phyloP scores from a whole-genome alignment of 2,797 vertebrate genomes.

The Oreonectes daqikongensis region DNA sequence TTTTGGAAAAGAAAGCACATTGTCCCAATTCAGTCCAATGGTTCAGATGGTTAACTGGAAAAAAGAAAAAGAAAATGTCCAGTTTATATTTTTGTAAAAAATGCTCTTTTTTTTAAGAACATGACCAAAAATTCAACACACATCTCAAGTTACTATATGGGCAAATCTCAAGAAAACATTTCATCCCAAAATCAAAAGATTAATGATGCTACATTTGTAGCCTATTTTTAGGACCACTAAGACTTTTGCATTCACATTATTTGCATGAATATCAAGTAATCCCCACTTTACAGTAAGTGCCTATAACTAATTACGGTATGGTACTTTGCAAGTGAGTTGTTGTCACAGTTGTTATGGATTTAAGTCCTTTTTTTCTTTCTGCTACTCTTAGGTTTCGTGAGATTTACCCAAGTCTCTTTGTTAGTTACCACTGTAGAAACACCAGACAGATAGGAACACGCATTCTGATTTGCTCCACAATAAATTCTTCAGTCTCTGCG shows the following conservation, averaged over 20 bases:
- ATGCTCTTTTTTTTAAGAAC: not conserved
- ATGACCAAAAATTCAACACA: not conserved
- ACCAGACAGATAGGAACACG: not conserved
- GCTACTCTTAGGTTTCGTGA: not conserved
- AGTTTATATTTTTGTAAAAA: constrained; percentile 64
- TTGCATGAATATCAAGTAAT: too few relatives aligned
- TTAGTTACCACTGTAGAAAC: constrained; percentile 31
- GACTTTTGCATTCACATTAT: too few relatives aligned
- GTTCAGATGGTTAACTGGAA: constrained; percentile 90
- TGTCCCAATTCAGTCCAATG: constrained; percentile 81
- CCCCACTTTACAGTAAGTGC: too few relatives aligned
- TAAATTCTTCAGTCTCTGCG: not conserved
- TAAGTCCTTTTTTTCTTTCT: too few relatives aligned
- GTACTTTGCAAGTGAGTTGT: not conserved
- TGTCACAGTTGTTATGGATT: too few relatives aligned
- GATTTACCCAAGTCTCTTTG: not conserved
- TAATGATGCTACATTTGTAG: too few relatives aligned
- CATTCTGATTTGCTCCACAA: not conserved
- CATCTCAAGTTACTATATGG: not conserved
- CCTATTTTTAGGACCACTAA: too few relatives aligned
- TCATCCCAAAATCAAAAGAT: not conserved
- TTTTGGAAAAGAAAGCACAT: constrained; percentile 62
- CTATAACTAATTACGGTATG: not conserved
- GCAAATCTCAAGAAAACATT: not conserved
- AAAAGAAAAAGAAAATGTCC: constrained; percentile 71